Evolutionary conservation across 2,888 invertebrate genomes (phyloP).

Genomic region (Caenorhabditis zanzibari): DNA sequence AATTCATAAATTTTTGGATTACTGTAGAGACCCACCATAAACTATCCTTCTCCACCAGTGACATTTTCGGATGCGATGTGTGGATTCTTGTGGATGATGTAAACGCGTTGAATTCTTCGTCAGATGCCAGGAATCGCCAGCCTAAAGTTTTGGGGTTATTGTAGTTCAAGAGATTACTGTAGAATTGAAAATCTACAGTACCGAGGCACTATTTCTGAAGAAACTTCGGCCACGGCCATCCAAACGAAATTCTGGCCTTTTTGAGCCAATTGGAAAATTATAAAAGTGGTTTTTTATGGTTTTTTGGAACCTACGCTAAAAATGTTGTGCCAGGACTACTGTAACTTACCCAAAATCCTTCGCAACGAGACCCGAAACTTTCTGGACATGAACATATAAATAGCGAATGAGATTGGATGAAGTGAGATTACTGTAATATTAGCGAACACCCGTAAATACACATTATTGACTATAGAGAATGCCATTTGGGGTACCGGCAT

Average conservation of each 20-base stretch:
- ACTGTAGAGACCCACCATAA: conserved; percentile 45
- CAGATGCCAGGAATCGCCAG: conserved; percentile 70
- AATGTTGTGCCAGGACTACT: too few relatives aligned
- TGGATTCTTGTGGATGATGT: conserved; percentile 55
- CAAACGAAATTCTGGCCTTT: too few relatives aligned
- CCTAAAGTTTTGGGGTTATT: conserved; percentile 45
- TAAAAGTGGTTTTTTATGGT: too few relatives aligned
- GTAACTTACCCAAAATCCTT: conserved; percentile 63
- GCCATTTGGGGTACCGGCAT: conserved; percentile 56
- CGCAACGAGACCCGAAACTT: conserved; percentile 72
- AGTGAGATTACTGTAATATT: conserved; percentile 74
- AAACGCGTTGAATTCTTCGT: conserved; percentile 69
- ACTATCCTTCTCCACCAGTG: conserved; percentile 57
- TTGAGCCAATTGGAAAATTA: too few relatives aligned
- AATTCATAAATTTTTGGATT: not conserved
- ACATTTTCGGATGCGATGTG: conserved; percentile 48
- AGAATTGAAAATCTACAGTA: too few relatives aligned
- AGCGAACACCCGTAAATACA: conserved; percentile 65
- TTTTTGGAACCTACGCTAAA: too few relatives aligned
- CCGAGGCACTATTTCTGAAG: too few relatives aligned
- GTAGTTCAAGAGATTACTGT: too few relatives aligned
- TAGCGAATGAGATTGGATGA: conserved; percentile 76
- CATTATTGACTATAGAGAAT: conserved; percentile 67
- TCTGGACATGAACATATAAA: conserved; percentile 76
- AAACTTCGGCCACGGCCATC: too few relatives aligned